Base-by-base conservation (phyloP, 2,797 vertebrate species). In the Cygnus olor region DNA sequence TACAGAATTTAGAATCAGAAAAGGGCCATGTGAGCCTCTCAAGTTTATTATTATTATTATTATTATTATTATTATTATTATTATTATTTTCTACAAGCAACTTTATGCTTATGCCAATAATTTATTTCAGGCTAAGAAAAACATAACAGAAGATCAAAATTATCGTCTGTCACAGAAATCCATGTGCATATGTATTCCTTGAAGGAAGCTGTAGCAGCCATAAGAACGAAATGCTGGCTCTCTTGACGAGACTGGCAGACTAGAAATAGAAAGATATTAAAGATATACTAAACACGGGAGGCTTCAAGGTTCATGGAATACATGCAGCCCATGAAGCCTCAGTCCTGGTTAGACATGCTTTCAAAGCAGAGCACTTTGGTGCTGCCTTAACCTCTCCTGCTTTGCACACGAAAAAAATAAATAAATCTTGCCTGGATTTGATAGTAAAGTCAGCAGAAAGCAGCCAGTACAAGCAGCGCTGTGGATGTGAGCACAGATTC, bases 241-340 rank as follows among this genome's bases (percentile, higher is more conserved):
- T 74, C n/a, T 61, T 57, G 51, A 57, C n/a, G 40, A 80, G 34
- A 38, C 6, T 30, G 49, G 16, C 13, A 27, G 32, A 30, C 24
- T 44, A 42, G 42, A 83, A 73, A 54, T 11, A 22, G 24, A 54
- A 63, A 80, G 32, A 63, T 42, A 8, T 49, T 20, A 42, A 44
- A 65, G 12, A 58, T 6, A 66, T 0, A n/a, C 0, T 27, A 47
- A 78, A 18, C 13, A 68, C 0, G 0, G 6, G 51, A 68, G n/a
- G 11, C 65, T 69, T 79, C 9, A 4, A 13, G 34, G 24, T 42
- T 74, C 40, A 30, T 45, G 32, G 32, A 71, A 6, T 13, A 65
- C 65, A 24, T 9, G 34, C 9, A 84, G 42, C 49, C 20, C 0
- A 1, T 42, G 45, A 12, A 87, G 28, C 63, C n/a, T 40, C 0